Evolutionary conservation across 2,888 invertebrate genomes (phyloP).

Genomic region (Tenthredo amoena): DNA sequence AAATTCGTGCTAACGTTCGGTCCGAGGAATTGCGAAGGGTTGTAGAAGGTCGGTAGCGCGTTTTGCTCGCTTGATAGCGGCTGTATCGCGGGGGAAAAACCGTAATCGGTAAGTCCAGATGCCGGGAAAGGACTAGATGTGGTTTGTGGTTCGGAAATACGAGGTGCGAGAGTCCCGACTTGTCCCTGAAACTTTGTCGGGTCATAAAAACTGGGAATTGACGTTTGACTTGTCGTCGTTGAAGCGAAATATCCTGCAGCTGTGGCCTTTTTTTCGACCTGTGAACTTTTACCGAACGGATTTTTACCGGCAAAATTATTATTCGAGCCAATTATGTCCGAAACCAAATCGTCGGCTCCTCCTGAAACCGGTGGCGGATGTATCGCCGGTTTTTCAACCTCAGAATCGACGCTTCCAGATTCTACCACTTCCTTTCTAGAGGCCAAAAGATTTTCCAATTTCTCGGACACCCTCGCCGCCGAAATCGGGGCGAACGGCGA

Average conservation of each 20-base stretch:
- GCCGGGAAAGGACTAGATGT: background rate
- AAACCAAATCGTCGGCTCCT: background rate
- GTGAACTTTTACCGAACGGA: background rate
- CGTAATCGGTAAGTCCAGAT: background rate
- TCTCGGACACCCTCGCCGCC: constrained; percentile 71
- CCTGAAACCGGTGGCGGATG: background rate
- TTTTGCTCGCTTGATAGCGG: background rate
- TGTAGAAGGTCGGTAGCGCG: constrained; percentile 64
- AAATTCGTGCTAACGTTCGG: background rate
- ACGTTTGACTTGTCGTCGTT: background rate
- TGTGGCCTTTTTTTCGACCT: background rate
- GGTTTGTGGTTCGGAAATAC: background rate
- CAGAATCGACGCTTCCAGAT: background rate
- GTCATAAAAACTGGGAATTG: constrained; percentile 28
- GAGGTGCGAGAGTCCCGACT: background rate
- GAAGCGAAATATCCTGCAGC: background rate
- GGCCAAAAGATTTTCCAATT: constrained; percentile 71
- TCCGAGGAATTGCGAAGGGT: constrained; percentile 63
- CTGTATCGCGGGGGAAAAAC: background rate
- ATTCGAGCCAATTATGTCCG: background rate
- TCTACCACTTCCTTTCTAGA: background rate
- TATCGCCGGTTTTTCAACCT: background rate
- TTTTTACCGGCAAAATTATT: background rate
- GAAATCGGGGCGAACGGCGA: constrained; percentile 67
- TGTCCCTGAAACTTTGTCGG: constrained; percentile 34